Evolutionary conservation across 2,113 vertebrate genomes (phyloP).

Genomic region (Clarias macrocephalus): DNA sequence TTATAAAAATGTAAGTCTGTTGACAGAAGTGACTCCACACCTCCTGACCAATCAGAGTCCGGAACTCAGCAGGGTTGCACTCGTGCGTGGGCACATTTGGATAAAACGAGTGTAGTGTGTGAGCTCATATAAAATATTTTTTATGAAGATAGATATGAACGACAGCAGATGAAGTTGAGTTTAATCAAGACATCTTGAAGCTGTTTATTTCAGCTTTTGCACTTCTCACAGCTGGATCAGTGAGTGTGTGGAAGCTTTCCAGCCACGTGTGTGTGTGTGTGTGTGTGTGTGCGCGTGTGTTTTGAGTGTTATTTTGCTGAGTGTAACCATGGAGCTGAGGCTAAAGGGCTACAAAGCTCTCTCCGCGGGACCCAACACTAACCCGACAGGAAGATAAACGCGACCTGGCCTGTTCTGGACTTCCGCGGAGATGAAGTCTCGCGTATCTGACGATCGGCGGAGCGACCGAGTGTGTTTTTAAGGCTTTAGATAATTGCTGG

Average conservation of each 20-base stretch:
- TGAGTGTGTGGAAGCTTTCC: not conserved
- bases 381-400: slow-evolving; percentile 17
- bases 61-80: too few species aligned
- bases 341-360: slow-evolving; percentile 7
- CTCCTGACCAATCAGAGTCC: too few species aligned
- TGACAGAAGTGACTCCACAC: too few species aligned
- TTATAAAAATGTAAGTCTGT: too few species aligned
- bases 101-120: too few species aligned
- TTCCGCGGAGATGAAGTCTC: not conserved
- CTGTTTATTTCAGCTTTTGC: not conserved
- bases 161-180: not conserved
- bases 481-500: not conserved
- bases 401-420: not conserved
- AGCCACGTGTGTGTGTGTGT: too few species aligned
- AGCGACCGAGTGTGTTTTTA: not conserved
- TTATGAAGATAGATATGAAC: not conserved
- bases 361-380: not conserved
- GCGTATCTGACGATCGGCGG: not conserved
- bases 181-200: not conserved
- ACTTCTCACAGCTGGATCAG: not conserved
- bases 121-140: not conserved
- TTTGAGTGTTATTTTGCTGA: not conserved
- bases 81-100: too few species aligned
- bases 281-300: too few species aligned
- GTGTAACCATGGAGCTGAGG: not conserved